phyloP scores from a whole-genome alignment of 2,888 invertebrate species.

The Sialis fuliginosa region DNA sequence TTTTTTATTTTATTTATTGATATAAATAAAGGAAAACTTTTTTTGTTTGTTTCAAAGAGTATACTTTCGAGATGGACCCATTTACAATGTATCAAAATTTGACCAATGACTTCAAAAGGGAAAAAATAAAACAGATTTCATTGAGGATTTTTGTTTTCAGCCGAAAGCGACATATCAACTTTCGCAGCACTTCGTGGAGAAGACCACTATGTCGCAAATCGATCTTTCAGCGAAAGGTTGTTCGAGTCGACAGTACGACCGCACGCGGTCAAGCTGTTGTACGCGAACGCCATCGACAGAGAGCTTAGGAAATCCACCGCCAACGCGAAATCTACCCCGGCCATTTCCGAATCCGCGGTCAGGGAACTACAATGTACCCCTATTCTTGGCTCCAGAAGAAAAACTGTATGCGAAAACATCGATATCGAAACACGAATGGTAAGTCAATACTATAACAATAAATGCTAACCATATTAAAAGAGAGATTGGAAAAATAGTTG shows the following conservation, averaged over 20 bases:
- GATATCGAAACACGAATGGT: slow-evolving; percentile 82
- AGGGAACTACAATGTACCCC: slow-evolving; percentile 41
- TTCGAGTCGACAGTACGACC: slow-evolving; percentile 63
- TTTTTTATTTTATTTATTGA: too few relatives aligned
- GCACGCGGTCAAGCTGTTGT: slow-evolving; percentile 53
- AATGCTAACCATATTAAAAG: too few relatives aligned
- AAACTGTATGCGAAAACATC: slow-evolving; percentile 28
- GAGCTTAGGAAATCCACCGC: too few relatives aligned
- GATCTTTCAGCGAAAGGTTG: slow-evolving; percentile 27
- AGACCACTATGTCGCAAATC: slow-evolving; percentile 47
- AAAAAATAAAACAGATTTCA: too few relatives aligned
- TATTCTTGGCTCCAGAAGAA: slow-evolving; percentile 40
- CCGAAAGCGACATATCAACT: slow-evolving; percentile 79
- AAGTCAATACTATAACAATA: slow-evolving; percentile 34
- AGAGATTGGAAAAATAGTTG: too few relatives aligned
- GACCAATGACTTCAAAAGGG: too few relatives aligned
- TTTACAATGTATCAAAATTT: too few relatives aligned
- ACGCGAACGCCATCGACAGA: slow-evolving; percentile 30
- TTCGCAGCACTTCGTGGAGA: slow-evolving; percentile 53
- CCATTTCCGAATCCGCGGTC: too few relatives aligned
- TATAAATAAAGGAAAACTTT: too few relatives aligned
- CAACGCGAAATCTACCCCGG: too few relatives aligned
- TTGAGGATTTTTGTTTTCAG: slow-evolving; percentile 37
- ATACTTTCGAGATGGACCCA: too few relatives aligned
- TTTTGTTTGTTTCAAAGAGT: too few relatives aligned